A percentile compares a stretch with the other conserved stretches of the same genome.
These are phyloP conservation scores for Chloroceryle aenea DNA, from an alignment of 2,113 vertebrate species.

Conservation along the genomic window DNA sequence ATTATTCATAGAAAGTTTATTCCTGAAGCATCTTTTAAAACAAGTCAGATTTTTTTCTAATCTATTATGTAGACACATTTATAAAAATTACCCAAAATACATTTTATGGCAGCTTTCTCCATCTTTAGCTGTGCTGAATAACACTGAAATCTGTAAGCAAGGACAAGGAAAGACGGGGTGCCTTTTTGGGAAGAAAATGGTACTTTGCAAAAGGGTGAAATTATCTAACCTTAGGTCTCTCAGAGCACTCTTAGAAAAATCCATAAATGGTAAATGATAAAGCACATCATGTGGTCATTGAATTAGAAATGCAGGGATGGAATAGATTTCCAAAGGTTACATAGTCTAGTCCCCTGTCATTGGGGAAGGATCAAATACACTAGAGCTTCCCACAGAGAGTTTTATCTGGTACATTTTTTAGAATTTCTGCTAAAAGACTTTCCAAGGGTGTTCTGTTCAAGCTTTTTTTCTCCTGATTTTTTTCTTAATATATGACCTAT, in stretches of 20 bases:
- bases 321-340: constrained; percentile 61
- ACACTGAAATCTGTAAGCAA: background rate
- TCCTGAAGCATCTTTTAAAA: background rate
- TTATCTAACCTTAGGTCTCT: constrained; percentile 28
- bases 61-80: background rate
- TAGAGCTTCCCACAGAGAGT: constrained; percentile 42
- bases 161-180: background rate
- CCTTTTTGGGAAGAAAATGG: background rate
- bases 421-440: constrained; percentile 35
- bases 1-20: background rate
- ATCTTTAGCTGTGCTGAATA: background rate
- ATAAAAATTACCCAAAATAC: background rate
- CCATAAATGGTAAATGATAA: constrained; percentile 23
- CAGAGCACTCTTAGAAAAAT: constrained; percentile 23
- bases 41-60: background rate
- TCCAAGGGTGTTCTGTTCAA: constrained; percentile 6
- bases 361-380: constrained; percentile 6
- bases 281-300: constrained; percentile 54
- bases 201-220: background rate
- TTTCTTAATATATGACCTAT: constrained; percentile 44
- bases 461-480: background rate
- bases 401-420: constrained; percentile 37
- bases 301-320: constrained; percentile 23
- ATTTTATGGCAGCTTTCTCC: background rate
- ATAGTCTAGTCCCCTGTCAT: background rate